phyloP scores from a whole-genome alignment of 2,113 vertebrate genomes.

The Embiotoca jacksoni region DNA sequence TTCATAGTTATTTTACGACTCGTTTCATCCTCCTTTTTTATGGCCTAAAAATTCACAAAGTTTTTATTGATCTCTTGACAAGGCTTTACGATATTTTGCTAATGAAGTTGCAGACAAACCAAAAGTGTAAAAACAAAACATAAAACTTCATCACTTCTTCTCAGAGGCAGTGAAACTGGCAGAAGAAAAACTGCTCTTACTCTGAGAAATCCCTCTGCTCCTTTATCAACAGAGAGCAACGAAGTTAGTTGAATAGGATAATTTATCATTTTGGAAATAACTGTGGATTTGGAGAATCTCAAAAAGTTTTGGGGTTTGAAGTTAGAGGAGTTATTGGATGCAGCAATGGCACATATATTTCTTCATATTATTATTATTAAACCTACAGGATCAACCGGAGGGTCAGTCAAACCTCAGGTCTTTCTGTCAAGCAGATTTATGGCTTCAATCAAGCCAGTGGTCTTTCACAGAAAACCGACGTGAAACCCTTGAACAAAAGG shows the following conservation, averaged over 20 bases:
- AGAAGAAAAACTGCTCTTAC: too few species aligned
- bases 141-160: neutral
- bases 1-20: too few species aligned
- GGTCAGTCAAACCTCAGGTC: conserved; percentile 47
- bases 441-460: conserved; percentile 56
- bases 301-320: conserved; percentile 23
- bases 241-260: too few species aligned
- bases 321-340: conserved; percentile 13
- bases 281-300: neutral
- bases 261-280: too few species aligned
- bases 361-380: conserved; percentile 51
- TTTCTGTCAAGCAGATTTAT: conserved; percentile 71
- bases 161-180: conserved; percentile 1
- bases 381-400: conserved; percentile 23
- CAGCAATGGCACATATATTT: conserved; percentile 19
- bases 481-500: conserved; percentile 50
- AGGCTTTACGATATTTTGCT: conserved; percentile 1
- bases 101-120: neutral
- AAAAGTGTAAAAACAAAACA: neutral
- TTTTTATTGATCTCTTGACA: neutral
- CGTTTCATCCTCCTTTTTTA: neutral
- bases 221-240: too few species aligned
- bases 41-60: neutral
- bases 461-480: conserved; percentile 40
- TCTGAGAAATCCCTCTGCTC: too few species aligned